Evolutionary conservation across 37 sponge, comb jelly and placozoan genomes (phyloP).

Genomic region (Hormiphora californensis): DNA sequence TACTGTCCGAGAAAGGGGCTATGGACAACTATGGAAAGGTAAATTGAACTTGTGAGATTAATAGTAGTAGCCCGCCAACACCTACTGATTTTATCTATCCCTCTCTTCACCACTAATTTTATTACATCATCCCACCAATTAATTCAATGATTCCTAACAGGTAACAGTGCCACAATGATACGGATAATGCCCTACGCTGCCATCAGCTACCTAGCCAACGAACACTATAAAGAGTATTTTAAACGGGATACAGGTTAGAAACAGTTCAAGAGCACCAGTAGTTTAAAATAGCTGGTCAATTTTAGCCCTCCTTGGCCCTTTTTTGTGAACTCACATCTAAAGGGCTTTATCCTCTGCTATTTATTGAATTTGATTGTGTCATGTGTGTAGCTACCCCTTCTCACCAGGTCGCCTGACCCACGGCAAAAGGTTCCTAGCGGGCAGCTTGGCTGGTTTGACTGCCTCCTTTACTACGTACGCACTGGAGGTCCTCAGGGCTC

Average conservation of each 20-base stretch:
- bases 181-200: conserved; percentile 65
- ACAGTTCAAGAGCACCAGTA: too few relatives aligned
- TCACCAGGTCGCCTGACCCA: not conserved
- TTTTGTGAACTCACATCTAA: too few relatives aligned
- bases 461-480: not conserved
- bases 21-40: conserved; percentile 55
- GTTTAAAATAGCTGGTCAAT: too few relatives aligned
- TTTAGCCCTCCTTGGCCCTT: too few relatives aligned
- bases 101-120: not conserved
- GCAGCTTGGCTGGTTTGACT: conserved; percentile 17
- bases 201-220: conserved; percentile 62
- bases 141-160: not conserved
- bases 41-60: not conserved
- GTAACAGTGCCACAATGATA: conserved; percentile 57
- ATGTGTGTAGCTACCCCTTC: too few relatives aligned
- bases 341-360: too few relatives aligned
- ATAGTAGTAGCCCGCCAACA: not conserved
- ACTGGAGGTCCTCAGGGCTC: not conserved
- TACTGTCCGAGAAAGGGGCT: conserved; percentile 29
- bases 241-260: not conserved
- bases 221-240: conserved; percentile 18
- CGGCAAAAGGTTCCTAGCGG: not conserved
- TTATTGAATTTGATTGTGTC: too few relatives aligned
- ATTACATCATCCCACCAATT: not conserved
- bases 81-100: not conserved